Evolutionary conservation across 2,113 vertebrate species (phyloP).

Genomic region (Mellivora capensis): DNA sequence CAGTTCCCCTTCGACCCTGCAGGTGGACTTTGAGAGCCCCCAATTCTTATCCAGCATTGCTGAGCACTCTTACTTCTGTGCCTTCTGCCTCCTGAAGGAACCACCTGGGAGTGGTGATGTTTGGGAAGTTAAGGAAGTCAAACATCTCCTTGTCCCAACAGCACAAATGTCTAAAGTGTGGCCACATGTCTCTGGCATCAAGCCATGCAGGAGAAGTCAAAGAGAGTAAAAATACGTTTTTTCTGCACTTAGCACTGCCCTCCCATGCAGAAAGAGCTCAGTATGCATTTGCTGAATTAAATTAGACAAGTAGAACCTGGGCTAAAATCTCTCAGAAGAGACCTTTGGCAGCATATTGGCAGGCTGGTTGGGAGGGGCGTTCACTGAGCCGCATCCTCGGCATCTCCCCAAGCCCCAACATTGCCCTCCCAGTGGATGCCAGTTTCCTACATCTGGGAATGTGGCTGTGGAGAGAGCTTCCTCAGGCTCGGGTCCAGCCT

Average conservation of each 20-base stretch:
- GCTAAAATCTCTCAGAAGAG: neutral
- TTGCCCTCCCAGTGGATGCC: rapidly evolving
- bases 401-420: no score
- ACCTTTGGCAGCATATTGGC: neutral
- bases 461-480: neutral
- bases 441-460: rapidly evolving
- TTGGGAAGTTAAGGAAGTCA: neutral
- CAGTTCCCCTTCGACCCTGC: rapidly evolving
- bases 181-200: neutral
- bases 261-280: neutral
- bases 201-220: neutral
- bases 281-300: neutral
- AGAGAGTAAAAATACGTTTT: neutral
- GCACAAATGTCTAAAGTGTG: neutral
- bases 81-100: neutral
- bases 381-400: rapidly evolving
- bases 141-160: neutral
- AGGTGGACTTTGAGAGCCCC: neutral
- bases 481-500: neutral
- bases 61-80: neutral
- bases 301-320: neutral
- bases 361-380: neutral
- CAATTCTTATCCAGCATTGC: neutral
- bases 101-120: neutral
- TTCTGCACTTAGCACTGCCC: neutral